Conservation (phyloP, 1,140 invertebrate genomes). For the Nasonia giraulti region DNA sequence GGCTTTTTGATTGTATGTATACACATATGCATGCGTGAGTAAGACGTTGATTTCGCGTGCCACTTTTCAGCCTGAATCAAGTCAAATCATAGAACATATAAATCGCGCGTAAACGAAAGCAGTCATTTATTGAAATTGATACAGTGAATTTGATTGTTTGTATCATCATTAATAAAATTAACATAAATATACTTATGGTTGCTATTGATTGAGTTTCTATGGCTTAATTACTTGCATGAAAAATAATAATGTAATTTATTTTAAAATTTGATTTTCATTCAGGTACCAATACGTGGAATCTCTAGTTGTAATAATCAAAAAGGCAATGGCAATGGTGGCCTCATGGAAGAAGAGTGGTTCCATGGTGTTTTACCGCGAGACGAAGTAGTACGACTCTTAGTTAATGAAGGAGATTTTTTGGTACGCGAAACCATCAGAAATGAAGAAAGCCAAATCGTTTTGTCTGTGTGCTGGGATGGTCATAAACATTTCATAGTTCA, state of each 20-base stretch:
- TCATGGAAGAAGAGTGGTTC: slow-evolving; percentile 97
- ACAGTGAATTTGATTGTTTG: background rate
- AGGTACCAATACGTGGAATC: slow-evolving; percentile 66
- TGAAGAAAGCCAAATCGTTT: slow-evolving; percentile 92
- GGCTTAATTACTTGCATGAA: background rate
- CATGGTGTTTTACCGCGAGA: slow-evolving; percentile 96
- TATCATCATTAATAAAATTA: background rate
- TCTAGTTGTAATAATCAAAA: slow-evolving; percentile 67
- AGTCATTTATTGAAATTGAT: background rate
- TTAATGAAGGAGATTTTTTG: slow-evolving; percentile 93
- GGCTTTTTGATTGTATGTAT: background rate
- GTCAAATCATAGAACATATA: background rate
- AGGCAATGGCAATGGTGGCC: slow-evolving; percentile 63
- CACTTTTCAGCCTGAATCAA: background rate
- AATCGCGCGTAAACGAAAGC: background rate
- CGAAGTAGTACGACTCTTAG: slow-evolving; percentile 93
- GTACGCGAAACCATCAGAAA: slow-evolving; percentile 96
- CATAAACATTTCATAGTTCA: slow-evolving; percentile 99
- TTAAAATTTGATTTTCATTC: slow-evolving; percentile 44
- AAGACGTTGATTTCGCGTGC: background rate
- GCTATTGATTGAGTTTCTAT: background rate
- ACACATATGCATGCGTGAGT: background rate
- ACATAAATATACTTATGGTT: too few species aligned
- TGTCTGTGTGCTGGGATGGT: slow-evolving; percentile 96
- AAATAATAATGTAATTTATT: background rate